A percentile compares a stretch with the other conserved stretches of the same genome.
Evolutionary conservation across 2,797 vertebrate species (phyloP).

Genomic region (Pangasius larnaudii): DNA sequence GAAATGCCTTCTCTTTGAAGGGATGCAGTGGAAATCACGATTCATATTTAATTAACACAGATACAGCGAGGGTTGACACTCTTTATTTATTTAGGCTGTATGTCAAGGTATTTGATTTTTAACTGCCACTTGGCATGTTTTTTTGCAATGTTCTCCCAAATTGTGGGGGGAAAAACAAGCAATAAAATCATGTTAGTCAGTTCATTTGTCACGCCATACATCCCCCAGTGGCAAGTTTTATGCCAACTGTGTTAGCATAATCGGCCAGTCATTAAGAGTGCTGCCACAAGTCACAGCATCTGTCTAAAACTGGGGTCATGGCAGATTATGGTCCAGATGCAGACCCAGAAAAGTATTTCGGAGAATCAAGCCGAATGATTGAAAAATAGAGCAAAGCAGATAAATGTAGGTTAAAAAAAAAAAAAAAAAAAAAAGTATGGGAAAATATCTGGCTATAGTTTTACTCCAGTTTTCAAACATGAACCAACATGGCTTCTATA

Average conservation of each 20-base stretch:
- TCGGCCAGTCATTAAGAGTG: neutral
- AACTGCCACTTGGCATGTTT: neutral
- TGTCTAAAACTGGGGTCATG: neutral
- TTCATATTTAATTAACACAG: slow-evolving; percentile 18
- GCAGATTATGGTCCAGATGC: neutral
- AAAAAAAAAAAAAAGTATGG: neutral
- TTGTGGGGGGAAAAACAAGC: neutral
- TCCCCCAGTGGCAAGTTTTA: neutral
- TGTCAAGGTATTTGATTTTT: slow-evolving; percentile 4
- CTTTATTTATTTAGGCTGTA: neutral
- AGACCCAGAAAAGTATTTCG: neutral
- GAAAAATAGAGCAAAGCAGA: neutral
- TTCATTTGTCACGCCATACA: neutral
- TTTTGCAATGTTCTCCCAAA: slow-evolving; percentile 7
- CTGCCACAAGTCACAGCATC: neutral
- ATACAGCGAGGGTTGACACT: neutral
- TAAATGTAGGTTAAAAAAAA: neutral
- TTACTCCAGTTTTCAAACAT: too few species aligned
- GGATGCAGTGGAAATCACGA: slow-evolving; percentile 13
- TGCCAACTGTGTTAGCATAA: slow-evolving; percentile 1
- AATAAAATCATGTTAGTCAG: neutral
- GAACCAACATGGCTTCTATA: too few species aligned
- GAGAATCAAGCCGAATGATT: neutral
- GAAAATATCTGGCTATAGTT: neutral
- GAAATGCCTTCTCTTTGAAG: slow-evolving; percentile 20